A percentile compares a stretch with the other conserved stretches of the same genome.
Evolutionary conservation across 2,113 vertebrate species (phyloP).

Genomic region (Pangasianodon gigas): DNA sequence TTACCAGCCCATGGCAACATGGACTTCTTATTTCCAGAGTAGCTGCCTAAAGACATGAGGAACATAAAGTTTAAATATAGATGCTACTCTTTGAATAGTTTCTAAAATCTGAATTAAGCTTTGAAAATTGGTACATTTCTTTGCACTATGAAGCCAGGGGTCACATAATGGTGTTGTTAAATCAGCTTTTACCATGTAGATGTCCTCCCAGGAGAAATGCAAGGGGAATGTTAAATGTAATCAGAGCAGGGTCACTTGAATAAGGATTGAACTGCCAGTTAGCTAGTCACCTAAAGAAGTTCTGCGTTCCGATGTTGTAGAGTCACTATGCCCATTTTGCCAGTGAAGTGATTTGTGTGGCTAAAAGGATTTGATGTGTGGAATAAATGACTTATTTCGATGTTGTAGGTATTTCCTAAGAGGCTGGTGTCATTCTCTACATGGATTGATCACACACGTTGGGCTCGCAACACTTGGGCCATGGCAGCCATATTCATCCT

Average conservation of each 20-base stretch:
- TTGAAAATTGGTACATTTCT: not conserved
- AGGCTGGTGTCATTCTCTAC: constrained; percentile 91
- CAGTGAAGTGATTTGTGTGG: not conserved
- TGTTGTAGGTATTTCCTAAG: constrained; percentile 83
- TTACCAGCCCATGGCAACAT: not conserved
- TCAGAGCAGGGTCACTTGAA: not conserved
- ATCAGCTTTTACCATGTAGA: not conserved
- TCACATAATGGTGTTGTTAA: not conserved
- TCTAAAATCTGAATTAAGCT: not conserved
- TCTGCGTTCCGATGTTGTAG: not conserved
- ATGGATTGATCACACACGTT: constrained; percentile 95
- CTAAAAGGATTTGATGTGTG: constrained; percentile 9
- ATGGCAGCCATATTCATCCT: constrained; percentile 93
- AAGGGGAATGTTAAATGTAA: not conserved
- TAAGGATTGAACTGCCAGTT: not conserved
- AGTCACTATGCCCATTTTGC: not conserved
- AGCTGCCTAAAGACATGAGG: not conserved
- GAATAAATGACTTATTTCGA: not conserved
- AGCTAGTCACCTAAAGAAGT: not conserved
- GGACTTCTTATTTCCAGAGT: not conserved
- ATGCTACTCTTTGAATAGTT: not conserved
- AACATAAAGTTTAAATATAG: not conserved
- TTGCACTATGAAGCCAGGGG: not conserved
- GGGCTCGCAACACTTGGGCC: constrained; percentile 96
- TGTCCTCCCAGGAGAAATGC: not conserved